phyloP scores from a whole-genome alignment of 2,797 vertebrate genomes.

The Liparis tanakae region DNA sequence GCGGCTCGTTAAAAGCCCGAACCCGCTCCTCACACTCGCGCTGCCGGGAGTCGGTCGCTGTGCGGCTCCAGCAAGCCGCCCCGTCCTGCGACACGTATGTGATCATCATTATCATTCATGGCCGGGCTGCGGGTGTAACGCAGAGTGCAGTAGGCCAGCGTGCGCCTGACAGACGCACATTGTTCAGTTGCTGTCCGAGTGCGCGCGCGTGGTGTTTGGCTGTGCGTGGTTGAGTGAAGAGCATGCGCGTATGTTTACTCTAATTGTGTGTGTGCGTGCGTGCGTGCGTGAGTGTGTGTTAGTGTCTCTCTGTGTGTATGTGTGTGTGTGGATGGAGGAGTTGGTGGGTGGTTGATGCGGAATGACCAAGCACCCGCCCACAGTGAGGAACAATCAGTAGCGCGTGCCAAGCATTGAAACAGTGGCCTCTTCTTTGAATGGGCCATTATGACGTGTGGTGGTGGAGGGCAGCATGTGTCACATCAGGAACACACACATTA shows the following conservation, averaged over 20 bases:
- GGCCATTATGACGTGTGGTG: conserved; percentile 3
- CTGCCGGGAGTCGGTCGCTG: conserved; percentile 1
- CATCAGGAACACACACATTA: not conserved
- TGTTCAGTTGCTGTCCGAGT: conserved; percentile 32
- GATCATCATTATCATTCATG: conserved; percentile 17
- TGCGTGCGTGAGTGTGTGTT: not conserved
- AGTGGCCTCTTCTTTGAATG: conserved; percentile 31
- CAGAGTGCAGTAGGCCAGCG: conserved; percentile 36
- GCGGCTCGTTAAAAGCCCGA: not conserved
- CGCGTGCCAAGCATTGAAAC: conserved; percentile 62
- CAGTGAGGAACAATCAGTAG: conserved; percentile 55
- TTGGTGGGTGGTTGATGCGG: conserved; percentile 33
- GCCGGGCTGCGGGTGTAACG: conserved; percentile 6
- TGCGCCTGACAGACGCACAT: conserved; percentile 44
- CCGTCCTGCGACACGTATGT: conserved; percentile 32
- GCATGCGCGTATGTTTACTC: conserved; percentile 12
- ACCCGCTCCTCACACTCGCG: not conserved
- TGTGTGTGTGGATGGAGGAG: not conserved
- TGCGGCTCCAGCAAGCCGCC: conserved; percentile 4
- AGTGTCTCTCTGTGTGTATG: not conserved
- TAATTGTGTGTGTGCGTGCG: not conserved
- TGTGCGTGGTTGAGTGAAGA: not conserved
- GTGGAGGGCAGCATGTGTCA: not conserved
- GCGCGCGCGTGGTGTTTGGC: not conserved
- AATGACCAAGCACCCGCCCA: conserved; percentile 62